phyloP scores from a whole-genome alignment of 2,113 vertebrate species.

The Dolichotis patagonum region DNA sequence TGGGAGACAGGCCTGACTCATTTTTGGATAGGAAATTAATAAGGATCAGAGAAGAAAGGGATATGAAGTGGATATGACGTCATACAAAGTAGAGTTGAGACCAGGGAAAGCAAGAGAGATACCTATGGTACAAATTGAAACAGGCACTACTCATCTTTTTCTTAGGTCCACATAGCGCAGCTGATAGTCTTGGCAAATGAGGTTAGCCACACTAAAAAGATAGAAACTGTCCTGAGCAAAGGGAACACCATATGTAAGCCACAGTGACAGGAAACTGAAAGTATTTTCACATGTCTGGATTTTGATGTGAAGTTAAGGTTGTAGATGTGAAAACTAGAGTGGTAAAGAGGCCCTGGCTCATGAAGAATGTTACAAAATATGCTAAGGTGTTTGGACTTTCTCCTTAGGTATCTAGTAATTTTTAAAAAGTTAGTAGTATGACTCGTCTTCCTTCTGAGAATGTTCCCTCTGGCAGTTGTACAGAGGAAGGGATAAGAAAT shows the following conservation, averaged over 20 bases:
- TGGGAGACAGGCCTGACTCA: neutral
- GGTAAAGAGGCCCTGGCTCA: rapidly evolving
- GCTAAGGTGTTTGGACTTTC: neutral
- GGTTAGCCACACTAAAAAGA: neutral
- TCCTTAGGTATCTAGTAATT: neutral
- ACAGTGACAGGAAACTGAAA: neutral
- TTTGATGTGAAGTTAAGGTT: neutral
- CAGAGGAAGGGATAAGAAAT: neutral
- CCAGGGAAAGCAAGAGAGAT: neutral
- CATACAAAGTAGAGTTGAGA: neutral
- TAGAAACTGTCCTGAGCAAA: neutral
- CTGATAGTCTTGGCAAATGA: neutral
- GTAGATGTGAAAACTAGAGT: neutral
- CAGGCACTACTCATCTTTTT: neutral
- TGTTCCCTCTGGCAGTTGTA: neutral
- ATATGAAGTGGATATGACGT: neutral
- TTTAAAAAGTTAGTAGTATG: neutral
- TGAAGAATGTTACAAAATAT: neutral
- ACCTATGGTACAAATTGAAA: neutral
- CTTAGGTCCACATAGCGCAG: rapidly evolving
- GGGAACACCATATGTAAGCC: neutral
- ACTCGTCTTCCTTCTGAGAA: neutral
- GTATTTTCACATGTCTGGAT: neutral
- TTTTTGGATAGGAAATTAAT: neutral
- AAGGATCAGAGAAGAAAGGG: neutral